Evolutionary conservation across 2,797 vertebrate genomes (phyloP).

Genomic region (Iguana delicatissima): DNA sequence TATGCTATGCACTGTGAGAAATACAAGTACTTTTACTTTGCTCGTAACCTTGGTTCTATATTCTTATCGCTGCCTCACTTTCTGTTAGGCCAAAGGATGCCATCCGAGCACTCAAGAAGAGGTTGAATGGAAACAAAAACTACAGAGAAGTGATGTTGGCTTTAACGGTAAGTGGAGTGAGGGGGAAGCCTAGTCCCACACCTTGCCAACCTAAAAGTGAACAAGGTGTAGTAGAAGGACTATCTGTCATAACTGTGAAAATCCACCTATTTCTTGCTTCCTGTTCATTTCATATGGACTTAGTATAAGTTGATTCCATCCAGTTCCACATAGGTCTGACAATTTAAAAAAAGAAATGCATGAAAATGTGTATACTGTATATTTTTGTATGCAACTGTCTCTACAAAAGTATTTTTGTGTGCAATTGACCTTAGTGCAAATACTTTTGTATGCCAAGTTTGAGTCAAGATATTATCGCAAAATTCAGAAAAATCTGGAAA

Average conservation of each 20-base stretch:
- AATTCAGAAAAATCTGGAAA: background rate
- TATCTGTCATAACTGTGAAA: background rate
- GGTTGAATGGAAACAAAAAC: conserved; percentile 95
- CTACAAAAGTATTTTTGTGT: background rate
- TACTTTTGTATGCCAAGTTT: background rate
- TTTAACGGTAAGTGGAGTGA: conserved; percentile 88
- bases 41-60: conserved; percentile 32
- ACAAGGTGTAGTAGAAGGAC: background rate
- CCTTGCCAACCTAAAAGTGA: background rate
- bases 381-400: background rate
- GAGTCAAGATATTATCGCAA: background rate
- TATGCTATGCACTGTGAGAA: conserved; percentile 1
- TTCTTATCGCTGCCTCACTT: conserved; percentile 30
- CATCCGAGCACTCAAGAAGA: conserved; percentile 95
- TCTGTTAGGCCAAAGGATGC: conserved; percentile 93
- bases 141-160: conserved; percentile 98
- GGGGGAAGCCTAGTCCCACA: background rate
- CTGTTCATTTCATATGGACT: background rate
- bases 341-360: background rate
- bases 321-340: background rate
- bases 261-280: background rate
- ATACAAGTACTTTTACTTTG: background rate
- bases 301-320: background rate
- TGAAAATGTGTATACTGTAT: background rate
- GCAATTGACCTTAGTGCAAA: too few relatives aligned